Conservation (phyloP, 2,888 invertebrate genomes). For the Lydus trimaculatus region DNA sequence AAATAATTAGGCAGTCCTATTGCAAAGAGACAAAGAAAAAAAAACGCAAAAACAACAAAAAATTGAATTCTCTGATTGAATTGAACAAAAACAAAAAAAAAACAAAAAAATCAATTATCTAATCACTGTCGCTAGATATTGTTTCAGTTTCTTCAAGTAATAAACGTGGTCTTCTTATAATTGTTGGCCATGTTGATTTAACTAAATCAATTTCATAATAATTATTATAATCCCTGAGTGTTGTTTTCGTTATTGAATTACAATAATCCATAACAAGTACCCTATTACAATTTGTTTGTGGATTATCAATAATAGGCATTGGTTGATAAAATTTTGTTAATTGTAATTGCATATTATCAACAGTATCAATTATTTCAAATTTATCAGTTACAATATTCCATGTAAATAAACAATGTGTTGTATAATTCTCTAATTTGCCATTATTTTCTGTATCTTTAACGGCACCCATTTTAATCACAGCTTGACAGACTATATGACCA, state of each 20-base stretch:
- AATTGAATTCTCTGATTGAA: slow-evolving; percentile 9
- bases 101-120: too few relatives aligned
- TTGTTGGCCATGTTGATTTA: slow-evolving; percentile 15
- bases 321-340: slow-evolving; percentile 43
- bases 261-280: slow-evolving; percentile 54
- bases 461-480: slow-evolving; percentile 59
- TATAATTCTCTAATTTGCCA: slow-evolving; percentile 51
- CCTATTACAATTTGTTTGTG: slow-evolving; percentile 43
- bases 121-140: slow-evolving; percentile 27
- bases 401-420: slow-evolving; percentile 54
- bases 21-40: background rate
- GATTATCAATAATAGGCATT: slow-evolving; percentile 45
- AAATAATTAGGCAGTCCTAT: background rate
- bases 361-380: slow-evolving; percentile 55
- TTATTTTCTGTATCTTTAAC: slow-evolving; percentile 43
- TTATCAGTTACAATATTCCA: slow-evolving; percentile 58
- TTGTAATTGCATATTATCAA: slow-evolving; percentile 48
- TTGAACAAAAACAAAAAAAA: slow-evolving; percentile 4
- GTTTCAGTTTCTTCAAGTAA: slow-evolving; percentile 24
- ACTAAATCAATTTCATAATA: slow-evolving; percentile 51
- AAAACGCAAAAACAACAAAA: slow-evolving; percentile 11
- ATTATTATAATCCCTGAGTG: slow-evolving; percentile 56
- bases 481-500: slow-evolving; percentile 59
- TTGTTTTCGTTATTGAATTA: slow-evolving; percentile 48
- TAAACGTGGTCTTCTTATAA: slow-evolving; percentile 10